Evolutionary conservation across 2,113 vertebrate species (phyloP).

Genomic region (Sinocyclocheilus anophthalmus): DNA sequence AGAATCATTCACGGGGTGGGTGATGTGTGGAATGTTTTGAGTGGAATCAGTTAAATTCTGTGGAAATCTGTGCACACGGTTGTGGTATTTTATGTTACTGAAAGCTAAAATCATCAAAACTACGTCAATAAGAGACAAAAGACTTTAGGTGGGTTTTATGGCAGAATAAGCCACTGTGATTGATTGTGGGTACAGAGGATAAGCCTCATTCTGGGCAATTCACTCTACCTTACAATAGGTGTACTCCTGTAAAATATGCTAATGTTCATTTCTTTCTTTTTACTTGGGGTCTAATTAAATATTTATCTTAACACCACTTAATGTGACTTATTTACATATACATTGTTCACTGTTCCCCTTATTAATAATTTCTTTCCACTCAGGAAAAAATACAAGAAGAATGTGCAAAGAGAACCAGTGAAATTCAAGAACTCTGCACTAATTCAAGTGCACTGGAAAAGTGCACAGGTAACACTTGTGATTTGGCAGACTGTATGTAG

Average conservation of each 20-base stretch:
- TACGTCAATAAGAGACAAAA: slow-evolving; percentile 10
- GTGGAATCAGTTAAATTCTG: not conserved
- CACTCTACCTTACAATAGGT: slow-evolving; percentile 14
- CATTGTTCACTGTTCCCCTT: not conserved
- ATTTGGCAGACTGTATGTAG: not conserved
- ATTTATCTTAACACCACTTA: not conserved
- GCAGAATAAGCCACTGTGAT: slow-evolving; percentile 16
- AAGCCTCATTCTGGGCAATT: slow-evolving; percentile 10
- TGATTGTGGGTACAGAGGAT: slow-evolving; percentile 8
- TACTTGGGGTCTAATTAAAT: slow-evolving; percentile 3
- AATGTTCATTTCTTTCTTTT: not conserved
- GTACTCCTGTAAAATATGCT: slow-evolving; percentile 19
- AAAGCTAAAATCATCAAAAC: not conserved
- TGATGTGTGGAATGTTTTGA: not conserved
- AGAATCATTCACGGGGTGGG: not conserved
- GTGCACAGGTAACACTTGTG: not conserved
- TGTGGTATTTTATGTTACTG: not conserved
- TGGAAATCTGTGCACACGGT: not conserved
- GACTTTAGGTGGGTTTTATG: slow-evolving; percentile 20
- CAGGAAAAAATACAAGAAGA: not conserved
- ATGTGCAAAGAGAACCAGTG: not conserved
- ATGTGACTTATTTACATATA: not conserved
- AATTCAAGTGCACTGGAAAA: not conserved
- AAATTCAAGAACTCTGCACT: not conserved
- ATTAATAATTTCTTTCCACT: slow-evolving; percentile 2